Conservation (phyloP, 2,113 vertebrate genomes). For the Macroglossus sobrinus region DNA sequence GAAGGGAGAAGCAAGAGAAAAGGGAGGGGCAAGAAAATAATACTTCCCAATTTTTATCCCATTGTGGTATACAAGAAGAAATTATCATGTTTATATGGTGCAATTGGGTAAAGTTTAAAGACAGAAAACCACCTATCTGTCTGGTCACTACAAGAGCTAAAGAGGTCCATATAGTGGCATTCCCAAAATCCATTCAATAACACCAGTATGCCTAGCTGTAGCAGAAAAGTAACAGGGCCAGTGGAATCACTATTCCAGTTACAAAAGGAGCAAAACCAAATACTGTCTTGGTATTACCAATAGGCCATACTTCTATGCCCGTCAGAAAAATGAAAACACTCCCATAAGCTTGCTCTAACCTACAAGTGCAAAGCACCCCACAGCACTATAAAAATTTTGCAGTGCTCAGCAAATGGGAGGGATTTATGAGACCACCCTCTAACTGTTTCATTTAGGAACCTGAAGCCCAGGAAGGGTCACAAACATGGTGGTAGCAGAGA, state of each 20-base stretch:
- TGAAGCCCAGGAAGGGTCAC: background rate
- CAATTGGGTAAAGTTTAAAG: background rate
- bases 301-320: background rate
- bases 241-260: background rate
- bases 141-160: background rate
- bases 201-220: no score
- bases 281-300: background rate
- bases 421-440: background rate
- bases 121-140: background rate
- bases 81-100: background rate
- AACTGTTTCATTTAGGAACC: background rate
- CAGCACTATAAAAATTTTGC: background rate
- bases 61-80: background rate
- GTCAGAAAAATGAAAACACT: background rate
- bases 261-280: background rate
- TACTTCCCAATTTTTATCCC: background rate
- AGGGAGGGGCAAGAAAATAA: background rate
- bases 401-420: background rate
- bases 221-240: background rate
- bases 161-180: rapidly evolving
- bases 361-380: background rate
- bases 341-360: background rate
- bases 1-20: background rate
- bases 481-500: background rate
- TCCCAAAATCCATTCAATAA: background rate